Evolutionary conservation across 2,113 vertebrate species (phyloP), one percentile per base, ranked within the genome.

Genomic region (Gopherus evgoodei): DNA sequence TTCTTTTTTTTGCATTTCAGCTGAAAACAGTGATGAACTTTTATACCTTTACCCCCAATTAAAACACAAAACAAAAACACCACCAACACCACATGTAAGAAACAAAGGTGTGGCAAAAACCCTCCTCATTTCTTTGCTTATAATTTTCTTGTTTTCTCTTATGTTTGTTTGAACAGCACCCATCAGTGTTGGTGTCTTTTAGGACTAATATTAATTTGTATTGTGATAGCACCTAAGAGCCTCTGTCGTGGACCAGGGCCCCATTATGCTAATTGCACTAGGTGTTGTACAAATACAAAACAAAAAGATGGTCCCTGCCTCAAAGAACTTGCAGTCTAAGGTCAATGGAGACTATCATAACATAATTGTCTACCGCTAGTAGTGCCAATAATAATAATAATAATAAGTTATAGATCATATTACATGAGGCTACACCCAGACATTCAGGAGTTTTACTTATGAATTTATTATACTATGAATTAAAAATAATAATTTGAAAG

Each of bases 391-490:
- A 42, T 76, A 11, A 38, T 38, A 38, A 38, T 38, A 38, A 76
- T 42, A 25, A 44, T 76, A 76, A 22, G 25, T 7, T 5, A 38
- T 29, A 83, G 24, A 5, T 78, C 13, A n/a, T 69, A 69, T 31
- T 76, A 76, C 72, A 42, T 38, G 44, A 82, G 53, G 5, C 0
- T 4, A 1, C 6, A 21, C 12, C 49, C 50, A 7, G 25, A 4
- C 4, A 50, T 56, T 86, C 35, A 80, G 76, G 21, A 31, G 16
- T 79, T 79, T 87, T 56, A 54, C 4, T 79, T 50, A 22, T n/a
- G 11, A 42, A 59, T 94, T 54, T 57, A 31, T 59, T 0, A 0
- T 4, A 59, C 12, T 4, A 9, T 85, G 35, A 31, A 2, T 72
- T 91, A 86, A 22, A 21, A 8, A 44, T 89, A 91, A 53, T 1